phyloP scores from a whole-genome alignment of 2,113 vertebrate species.

The Ceyx margarethae region DNA sequence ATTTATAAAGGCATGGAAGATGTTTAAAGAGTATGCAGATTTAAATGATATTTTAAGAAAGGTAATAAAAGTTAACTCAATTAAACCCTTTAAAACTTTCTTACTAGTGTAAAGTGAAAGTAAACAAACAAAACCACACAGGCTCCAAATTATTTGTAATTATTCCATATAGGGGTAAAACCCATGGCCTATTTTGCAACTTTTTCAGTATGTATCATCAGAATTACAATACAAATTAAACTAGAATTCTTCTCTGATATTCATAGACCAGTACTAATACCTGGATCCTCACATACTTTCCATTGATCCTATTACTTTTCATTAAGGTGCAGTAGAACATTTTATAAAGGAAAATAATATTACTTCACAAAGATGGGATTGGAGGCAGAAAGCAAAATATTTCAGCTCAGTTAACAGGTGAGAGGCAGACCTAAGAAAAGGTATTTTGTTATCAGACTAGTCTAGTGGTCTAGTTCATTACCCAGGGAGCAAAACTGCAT shows the following conservation, averaged over 20 bases:
- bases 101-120: not conserved
- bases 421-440: not conserved
- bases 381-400: not conserved
- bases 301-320: not conserved
- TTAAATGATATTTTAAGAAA: not conserved
- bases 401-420: not conserved
- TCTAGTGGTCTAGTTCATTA: not conserved
- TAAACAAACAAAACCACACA: not conserved
- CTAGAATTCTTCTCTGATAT: not conserved
- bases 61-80: not conserved
- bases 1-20: slow-evolving; percentile 53
- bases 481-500: not conserved
- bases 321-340: not conserved
- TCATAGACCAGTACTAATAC: not conserved
- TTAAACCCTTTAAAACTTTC: not conserved
- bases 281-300: not conserved
- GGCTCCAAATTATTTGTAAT: not conserved
- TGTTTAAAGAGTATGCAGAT: slow-evolving; percentile 59
- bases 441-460: not conserved
- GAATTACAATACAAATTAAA: not conserved
- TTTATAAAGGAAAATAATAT: not conserved
- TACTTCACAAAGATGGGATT: not conserved
- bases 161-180: not conserved
- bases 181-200: not conserved
- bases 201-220: not conserved